These are phyloP conservation scores for Cremastinae sp. DNA, from an alignment of 2,888 invertebrate genomes.

Conservation along the genomic window DNA sequence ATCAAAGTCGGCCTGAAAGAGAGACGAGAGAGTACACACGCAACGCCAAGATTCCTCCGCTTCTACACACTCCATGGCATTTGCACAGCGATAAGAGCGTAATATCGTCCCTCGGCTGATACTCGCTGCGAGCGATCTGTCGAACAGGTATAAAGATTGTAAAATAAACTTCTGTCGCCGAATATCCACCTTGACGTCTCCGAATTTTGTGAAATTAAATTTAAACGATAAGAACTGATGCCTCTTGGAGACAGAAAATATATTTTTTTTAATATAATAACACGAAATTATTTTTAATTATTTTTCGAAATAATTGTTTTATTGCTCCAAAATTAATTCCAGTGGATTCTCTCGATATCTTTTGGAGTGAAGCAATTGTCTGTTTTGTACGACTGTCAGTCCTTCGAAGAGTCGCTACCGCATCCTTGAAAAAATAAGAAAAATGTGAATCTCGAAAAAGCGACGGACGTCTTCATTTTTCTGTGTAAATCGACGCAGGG, in stretches of 20 bases:
- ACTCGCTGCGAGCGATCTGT: slow-evolving; percentile 38
- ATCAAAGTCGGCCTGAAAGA: slow-evolving; percentile 61
- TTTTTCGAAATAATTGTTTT: too few relatives aligned
- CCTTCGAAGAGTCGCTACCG: slow-evolving; percentile 35
- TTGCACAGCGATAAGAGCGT: slow-evolving; percentile 54
- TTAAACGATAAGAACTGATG: too few relatives aligned
- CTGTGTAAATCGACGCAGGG: neutral
- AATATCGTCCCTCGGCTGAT: slow-evolving; percentile 38
- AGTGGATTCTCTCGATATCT: too few relatives aligned
- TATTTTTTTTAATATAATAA: too few relatives aligned
- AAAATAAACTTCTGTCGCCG: slow-evolving; percentile 42
- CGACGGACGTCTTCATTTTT: neutral
- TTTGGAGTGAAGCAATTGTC: too few relatives aligned
- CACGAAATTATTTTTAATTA: too few relatives aligned
- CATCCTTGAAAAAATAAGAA: slow-evolving; percentile 36
- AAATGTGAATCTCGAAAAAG: slow-evolving; percentile 1
- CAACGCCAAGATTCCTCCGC: slow-evolving; percentile 9
- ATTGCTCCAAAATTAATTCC: too few relatives aligned
- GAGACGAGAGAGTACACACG: slow-evolving; percentile 20
- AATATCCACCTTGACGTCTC: neutral
- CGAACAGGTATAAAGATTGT: slow-evolving; percentile 38
- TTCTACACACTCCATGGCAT: slow-evolving; percentile 39
- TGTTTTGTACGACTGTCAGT: too few relatives aligned
- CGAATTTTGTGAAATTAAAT: neutral
- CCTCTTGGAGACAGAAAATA: too few relatives aligned